Evolutionary conservation across 2,888 invertebrate genomes (phyloP), one percentile per base, ranked within the genome.

Genomic region (Agrilus biguttatus): DNA sequence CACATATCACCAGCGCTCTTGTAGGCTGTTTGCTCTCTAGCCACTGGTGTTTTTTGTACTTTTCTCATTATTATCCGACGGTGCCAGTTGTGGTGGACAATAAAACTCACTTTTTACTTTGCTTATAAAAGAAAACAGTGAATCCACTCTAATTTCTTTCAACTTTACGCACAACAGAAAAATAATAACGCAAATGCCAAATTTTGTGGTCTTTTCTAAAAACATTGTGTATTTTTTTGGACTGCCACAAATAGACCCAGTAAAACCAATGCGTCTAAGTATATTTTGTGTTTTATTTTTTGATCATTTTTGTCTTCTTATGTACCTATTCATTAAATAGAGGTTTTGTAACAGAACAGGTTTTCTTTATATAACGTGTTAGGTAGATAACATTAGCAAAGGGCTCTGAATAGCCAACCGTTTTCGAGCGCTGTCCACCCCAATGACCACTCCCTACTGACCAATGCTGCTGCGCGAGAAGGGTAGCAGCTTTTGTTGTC

Each of bases 381-480:
- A 19, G 38, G 13, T 14, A 14, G 19, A 28, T 28, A 28, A 28
- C 10, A 10, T 28, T 28, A 8, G 8, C 34, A 12, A 14, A 36
- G n/a, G 48, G 43, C 45, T 47, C 50, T 52, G 50, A 52, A 52
- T 51, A 46, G 43, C 59, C 62, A 59, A 60, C 59, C 50, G 45
- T 48, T 53, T 52, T 53, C 53, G 58, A 53, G 55, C 49, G 44
- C 43, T 42, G 43, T 43, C 55, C 52, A 58, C 60, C 61, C 59
- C 55, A 50, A 54, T 65, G 64, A 64, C 65, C 65, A 63, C 62
- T 55, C 63, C 62, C 61, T 49, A 55, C 51, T 63, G 63, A 62
- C 65, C 64, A 64, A 58, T 59, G 53, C 51, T 52, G 51, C 45
- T 55, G 56, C 60, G 58, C 55, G 51, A 38, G 37, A 28, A 43